Evolutionary conservation across 2,113 vertebrate species (phyloP).

Genomic region (Murina feae): DNA sequence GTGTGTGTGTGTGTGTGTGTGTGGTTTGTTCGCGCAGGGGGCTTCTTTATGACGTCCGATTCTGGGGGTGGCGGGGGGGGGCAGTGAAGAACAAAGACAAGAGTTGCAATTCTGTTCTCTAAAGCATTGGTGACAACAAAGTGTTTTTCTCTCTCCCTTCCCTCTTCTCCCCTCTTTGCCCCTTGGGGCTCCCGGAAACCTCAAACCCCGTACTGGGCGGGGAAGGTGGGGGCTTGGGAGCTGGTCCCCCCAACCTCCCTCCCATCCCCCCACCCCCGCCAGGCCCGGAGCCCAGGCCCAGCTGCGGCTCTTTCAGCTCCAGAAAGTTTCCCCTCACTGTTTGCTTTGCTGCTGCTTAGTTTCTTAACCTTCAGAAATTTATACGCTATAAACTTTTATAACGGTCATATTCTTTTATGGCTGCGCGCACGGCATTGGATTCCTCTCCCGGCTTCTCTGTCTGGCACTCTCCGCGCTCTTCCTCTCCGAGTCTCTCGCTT

Average conservation of each 20-base stretch:
- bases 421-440: slow-evolving; percentile 88
- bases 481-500: slow-evolving; percentile 48
- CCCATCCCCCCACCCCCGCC: neutral
- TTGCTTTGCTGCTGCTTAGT: slow-evolving; percentile 98
- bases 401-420: slow-evolving; percentile 99
- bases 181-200: neutral
- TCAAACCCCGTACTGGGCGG: neutral
- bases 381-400: slow-evolving; percentile 99
- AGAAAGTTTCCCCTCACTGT: slow-evolving; percentile 88
- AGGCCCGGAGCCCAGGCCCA: slow-evolving; percentile 63
- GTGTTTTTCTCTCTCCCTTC: slow-evolving; percentile 25
- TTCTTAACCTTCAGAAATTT: slow-evolving; percentile 99
- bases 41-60: slow-evolving; percentile 73
- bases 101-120: slow-evolving; percentile 72
- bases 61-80: slow-evolving; percentile 56
- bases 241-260: neutral
- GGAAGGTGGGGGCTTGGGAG: neutral
- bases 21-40: slow-evolving; percentile 32
- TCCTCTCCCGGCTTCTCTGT: slow-evolving; percentile 77
- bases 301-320: slow-evolving; percentile 81
- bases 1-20: neutral
- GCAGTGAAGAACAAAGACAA: slow-evolving; percentile 82
- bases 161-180: neutral
- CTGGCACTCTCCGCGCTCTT: slow-evolving; percentile 38
- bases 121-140: slow-evolving; percentile 75